Evolutionary conservation across 2,113 vertebrate genomes (phyloP), one percentile per base, ranked within the genome.

Genomic region (Saiga tatarica): DNA sequence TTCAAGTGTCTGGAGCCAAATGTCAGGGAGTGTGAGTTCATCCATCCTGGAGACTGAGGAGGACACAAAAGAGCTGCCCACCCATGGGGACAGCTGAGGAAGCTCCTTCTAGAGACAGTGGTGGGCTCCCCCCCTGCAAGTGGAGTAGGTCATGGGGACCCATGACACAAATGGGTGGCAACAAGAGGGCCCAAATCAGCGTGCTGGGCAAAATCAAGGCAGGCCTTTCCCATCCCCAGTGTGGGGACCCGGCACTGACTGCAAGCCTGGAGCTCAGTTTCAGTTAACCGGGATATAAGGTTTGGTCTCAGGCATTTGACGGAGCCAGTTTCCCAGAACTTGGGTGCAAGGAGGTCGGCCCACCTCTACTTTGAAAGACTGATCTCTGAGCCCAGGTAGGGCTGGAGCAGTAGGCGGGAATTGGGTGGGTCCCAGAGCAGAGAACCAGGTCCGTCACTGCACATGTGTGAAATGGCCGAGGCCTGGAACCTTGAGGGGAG

Each of bases 381-480:
- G 50, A 50, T 96, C 53, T 82, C 39, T 92, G 96, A 91, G 60
- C 83, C 47, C 78, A 33, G 45, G 15, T 71, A 67, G 50, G 67
- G n/a, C 42, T 96, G 50, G 59, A 64, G 50, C 30, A 79, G 33
- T 96, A 89, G 88, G 26, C 26, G 5, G 55, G 16, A 11, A 30
- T 84, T 82, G 39, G 83, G 26, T 81, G 78, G 64, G 12, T 95
- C 87, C 91, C 91, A 89, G 45, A 79, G 83, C 92, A 94, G 74
- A 94, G 55, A 89, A 94, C 90, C 62, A 95, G 28, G 33, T 89
- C 83, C 36, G 11, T 87, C 90, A 94, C 55, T 92, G 83, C 33
- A 85, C 64, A 71, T 45, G 36, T 28, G 57, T 97, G 82, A 94
- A 74, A 76, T 17, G 78, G 55, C 79, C 11, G 9, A 93, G 45